Evolutionary conservation across 2,888 invertebrate species (phyloP).

Genomic region (Camponotus fellah): DNA sequence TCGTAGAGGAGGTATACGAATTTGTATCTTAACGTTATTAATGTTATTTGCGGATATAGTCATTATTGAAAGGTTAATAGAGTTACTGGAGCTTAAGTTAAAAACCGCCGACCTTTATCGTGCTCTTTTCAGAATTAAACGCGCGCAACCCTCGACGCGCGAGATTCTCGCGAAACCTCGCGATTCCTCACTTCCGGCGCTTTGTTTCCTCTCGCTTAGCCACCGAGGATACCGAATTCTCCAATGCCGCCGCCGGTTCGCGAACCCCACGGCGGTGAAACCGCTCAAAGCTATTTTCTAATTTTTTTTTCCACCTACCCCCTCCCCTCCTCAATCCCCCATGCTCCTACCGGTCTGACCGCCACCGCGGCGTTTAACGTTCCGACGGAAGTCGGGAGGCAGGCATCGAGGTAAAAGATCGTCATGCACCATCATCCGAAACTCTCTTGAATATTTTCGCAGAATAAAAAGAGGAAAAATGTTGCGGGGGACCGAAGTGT

Average conservation of each 20-base stretch:
- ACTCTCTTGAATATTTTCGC: slow-evolving; percentile 78
- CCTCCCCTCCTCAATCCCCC: slow-evolving; percentile 2
- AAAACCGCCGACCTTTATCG: background rate
- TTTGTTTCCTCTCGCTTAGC: slow-evolving; percentile 51
- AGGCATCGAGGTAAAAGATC: slow-evolving; percentile 68
- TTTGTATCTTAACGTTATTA: background rate
- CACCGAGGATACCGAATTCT: slow-evolving; percentile 41
- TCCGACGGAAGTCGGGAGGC: slow-evolving; percentile 61
- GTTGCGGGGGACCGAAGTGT: slow-evolving; percentile 60
- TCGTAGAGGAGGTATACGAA: background rate
- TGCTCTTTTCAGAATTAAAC: slow-evolving; percentile 4
- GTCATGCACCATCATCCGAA: slow-evolving; percentile 76
- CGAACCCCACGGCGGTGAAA: slow-evolving; percentile 41
- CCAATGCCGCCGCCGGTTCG: slow-evolving; percentile 26
- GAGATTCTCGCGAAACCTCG: slow-evolving; percentile 35
- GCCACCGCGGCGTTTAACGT: slow-evolving; percentile 45
- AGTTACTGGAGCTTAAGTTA: slow-evolving; percentile 12
- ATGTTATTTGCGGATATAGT: background rate
- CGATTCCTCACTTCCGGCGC: slow-evolving; percentile 27
- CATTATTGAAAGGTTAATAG: background rate
- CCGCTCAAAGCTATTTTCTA: slow-evolving; percentile 54
- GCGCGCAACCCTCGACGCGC: background rate
- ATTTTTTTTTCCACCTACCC: slow-evolving; percentile 40
- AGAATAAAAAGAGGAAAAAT: slow-evolving; percentile 67
- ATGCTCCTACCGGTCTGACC: slow-evolving; percentile 39